Evolutionary conservation across 2,113 vertebrate genomes (phyloP), one percentile per base, ranked within the genome.

Genomic region (Kryptolebias marmoratus): DNA sequence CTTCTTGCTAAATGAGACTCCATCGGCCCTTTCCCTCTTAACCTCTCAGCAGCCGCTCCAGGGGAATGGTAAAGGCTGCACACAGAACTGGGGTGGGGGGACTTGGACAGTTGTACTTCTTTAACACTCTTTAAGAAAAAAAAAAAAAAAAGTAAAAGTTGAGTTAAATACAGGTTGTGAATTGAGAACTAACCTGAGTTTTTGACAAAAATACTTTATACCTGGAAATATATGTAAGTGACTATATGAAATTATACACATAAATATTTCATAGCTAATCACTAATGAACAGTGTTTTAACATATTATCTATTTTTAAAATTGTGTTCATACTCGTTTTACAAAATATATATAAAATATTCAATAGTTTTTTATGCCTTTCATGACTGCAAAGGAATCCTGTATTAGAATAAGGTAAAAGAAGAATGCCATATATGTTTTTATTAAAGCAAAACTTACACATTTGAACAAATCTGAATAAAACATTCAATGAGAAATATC

Each of bases 1-100:
- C 90, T 89, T 88, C 87, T 91, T 90, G 88, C 90, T 89, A 89
- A 91, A 90, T 85, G 87, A 87, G 79, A 88, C 92, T 91, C 89
- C 79, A 80, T 78, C 73, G 76, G 87, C 87, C 90, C 88, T 86
- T 87, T 91, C 85, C 87, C 89, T 90, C 89, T 92, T 91, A 91
- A 91, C 91, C 90, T 93, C 90, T 69, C 89, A 87, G 88, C 88
- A 88, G 82, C 91, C 89, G 78, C 89, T 91, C 87, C 44, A 42
- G 79, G 90, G 86, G 87, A 91, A 89, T 83, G 86, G 87, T 78
- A n/a, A 54, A 77, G 75, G 79, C 76, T 87, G 87, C 83, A 80
- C 86, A 85, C 76, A 82, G 80, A 84, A 90, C 76, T 72, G 44
- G 68, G 39, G 39, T 42, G 66, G 80, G 75, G 65, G 68, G 88